Evolutionary conservation across 53 echinoderm and acorn worm genomes (phyloP).

Genomic region (Echinometra lucunter): DNA sequence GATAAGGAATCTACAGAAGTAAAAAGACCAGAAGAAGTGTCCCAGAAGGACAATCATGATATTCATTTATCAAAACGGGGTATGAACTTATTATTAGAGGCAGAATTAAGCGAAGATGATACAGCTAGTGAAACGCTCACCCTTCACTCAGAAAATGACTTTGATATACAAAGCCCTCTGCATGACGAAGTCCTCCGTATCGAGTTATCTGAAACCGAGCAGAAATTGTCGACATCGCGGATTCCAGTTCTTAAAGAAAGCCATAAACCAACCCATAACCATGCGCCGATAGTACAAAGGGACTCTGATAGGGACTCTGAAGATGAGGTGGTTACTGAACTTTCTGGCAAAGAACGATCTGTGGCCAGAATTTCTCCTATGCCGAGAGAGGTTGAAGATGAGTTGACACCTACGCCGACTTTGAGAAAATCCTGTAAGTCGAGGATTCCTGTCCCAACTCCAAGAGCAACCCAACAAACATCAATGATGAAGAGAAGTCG

Average conservation of each 20-base stretch:
- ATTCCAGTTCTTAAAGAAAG: slow-evolving; percentile 15
- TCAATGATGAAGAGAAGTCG: background rate
- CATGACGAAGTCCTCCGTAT: background rate
- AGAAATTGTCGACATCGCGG: background rate
- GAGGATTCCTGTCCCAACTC: slow-evolving; percentile 1
- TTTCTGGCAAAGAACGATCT: slow-evolving; percentile 16
- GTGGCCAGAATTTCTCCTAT: slow-evolving; percentile 49
- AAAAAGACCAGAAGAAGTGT: background rate
- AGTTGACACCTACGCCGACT: background rate
- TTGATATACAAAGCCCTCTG: slow-evolving; percentile 2
- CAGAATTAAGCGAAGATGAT: slow-evolving; percentile 13
- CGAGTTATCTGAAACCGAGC: background rate
- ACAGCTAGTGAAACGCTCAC: slow-evolving; percentile 7
- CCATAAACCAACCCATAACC: background rate
- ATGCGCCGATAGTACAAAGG: background rate
- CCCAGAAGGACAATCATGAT: background rate
- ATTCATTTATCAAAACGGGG: background rate
- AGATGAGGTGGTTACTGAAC: background rate
- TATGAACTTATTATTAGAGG: background rate
- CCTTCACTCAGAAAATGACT: slow-evolving; percentile 30
- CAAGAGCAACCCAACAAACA: background rate
- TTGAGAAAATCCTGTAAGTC: background rate
- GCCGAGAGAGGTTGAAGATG: slow-evolving; percentile 2
- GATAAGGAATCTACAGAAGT: background rate
- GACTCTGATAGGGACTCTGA: background rate